A percentile compares a stretch with the other conserved stretches of the same genome.
These are phyloP conservation scores for Nasonia vitripennis DNA, from an alignment of 1,140 invertebrate genomes.

Conservation along the genomic window DNA sequence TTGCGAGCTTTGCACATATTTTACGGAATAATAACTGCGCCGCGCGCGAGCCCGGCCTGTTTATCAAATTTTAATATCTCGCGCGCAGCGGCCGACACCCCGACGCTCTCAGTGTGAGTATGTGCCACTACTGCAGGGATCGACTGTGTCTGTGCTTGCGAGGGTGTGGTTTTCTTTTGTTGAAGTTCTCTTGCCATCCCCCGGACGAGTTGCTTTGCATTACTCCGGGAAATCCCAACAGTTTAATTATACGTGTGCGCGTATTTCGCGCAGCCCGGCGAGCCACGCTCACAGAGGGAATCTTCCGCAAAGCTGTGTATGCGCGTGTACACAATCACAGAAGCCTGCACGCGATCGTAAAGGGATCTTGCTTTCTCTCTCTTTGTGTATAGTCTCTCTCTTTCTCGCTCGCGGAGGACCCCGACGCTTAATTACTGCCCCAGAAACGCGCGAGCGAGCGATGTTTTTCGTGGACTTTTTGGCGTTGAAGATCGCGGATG, in stretches of 20 bases:
- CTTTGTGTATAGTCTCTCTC: neutral
- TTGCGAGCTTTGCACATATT: conserved; percentile 35
- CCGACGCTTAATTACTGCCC: neutral
- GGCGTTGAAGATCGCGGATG: neutral
- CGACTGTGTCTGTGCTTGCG: neutral
- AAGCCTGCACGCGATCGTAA: conserved; percentile 3
- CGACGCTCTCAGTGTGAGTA: neutral
- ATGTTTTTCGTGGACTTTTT: neutral
- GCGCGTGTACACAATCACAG: conserved; percentile 10
- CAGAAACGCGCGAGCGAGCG: neutral
- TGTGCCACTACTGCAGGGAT: neutral
- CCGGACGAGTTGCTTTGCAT: conserved; percentile 13
- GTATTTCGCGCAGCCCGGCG: neutral
- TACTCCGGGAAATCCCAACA: conserved; percentile 17
- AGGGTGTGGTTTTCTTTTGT: neutral
- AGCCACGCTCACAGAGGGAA: neutral
- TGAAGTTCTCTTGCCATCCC: neutral
- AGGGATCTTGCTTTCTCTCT: neutral
- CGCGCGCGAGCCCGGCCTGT: neutral
- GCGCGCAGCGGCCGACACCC: neutral
- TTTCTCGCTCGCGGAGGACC: neutral
- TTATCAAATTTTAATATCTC: conserved; percentile 24
- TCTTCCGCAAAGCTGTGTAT: neutral
- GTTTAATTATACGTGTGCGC: conserved; percentile 26
- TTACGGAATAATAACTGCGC: conserved; percentile 28